A percentile compares a stretch with the other conserved stretches of the same genome.
These are phyloP conservation scores for Peromyscus aztecus DNA, from an alignment of 2,797 vertebrate species.

Conservation along the genomic window DNA sequence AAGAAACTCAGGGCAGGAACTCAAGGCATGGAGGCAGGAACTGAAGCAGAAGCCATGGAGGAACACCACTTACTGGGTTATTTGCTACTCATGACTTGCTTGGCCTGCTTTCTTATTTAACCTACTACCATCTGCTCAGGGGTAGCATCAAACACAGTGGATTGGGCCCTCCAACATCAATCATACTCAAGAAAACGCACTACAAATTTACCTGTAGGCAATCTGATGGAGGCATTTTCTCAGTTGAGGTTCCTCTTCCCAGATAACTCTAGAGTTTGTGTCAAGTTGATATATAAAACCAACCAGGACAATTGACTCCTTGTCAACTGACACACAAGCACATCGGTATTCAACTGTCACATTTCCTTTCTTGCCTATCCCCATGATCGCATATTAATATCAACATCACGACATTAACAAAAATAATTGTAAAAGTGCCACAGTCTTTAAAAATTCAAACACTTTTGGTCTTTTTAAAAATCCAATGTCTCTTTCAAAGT, in stretches of 20 bases:
- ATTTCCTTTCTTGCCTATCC: neutral
- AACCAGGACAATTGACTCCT: neutral
- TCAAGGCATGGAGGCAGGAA: neutral
- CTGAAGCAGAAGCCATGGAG: neutral
- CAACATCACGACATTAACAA: neutral
- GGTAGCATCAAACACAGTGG: neutral
- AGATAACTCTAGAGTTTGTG: neutral
- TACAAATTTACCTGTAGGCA: neutral
- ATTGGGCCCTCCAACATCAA: neutral
- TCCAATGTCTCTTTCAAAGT: neutral
- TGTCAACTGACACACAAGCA: neutral
- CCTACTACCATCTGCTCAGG: neutral
- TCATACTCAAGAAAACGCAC: neutral
- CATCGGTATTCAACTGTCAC: neutral
- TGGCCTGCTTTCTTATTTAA: neutral
- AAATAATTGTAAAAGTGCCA: neutral
- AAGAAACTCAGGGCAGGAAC: neutral
- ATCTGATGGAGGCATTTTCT: neutral
- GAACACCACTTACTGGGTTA: neutral
- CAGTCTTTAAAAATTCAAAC: neutral
- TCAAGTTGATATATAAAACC: neutral
- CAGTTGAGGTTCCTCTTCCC: neutral
- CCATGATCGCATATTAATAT: neutral
- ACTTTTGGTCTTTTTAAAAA: neutral
- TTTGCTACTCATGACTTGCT: neutral